Evolutionary conservation across 1,140 invertebrate genomes (phyloP).

Genomic region (Bombus waltoni): DNA sequence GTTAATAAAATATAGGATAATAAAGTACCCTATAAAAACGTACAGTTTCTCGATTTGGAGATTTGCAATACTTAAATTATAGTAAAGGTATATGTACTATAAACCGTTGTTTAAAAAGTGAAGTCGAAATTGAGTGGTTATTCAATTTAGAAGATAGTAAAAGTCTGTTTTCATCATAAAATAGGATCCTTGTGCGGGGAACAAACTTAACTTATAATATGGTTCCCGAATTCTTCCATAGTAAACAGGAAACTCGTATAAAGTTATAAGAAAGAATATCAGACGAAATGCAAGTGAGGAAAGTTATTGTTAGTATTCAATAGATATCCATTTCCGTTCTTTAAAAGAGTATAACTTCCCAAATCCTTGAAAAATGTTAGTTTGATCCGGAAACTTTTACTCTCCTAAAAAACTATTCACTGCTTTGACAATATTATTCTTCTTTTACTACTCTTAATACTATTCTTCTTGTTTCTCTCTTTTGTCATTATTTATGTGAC

Average conservation of each 20-base stretch:
- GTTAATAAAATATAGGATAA: background rate
- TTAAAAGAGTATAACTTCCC: background rate
- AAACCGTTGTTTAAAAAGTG: background rate
- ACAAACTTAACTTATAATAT: conserved; percentile 1
- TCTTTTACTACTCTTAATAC: background rate
- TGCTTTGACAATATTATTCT: background rate
- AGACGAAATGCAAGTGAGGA: background rate
- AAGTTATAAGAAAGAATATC: background rate
- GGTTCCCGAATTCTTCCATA: background rate
- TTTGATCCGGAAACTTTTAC: conserved; percentile 10
- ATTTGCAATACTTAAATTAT: background rate
- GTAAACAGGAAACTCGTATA: conserved; percentile 14
- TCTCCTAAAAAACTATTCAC: background rate
- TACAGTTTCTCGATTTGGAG: background rate
- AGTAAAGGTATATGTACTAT: too few relatives aligned
- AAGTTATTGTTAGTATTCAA: conserved; percentile 35
- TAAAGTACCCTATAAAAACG: background rate
- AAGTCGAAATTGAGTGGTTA: background rate
- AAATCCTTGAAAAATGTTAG: conserved; percentile 1
- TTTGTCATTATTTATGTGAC: background rate
- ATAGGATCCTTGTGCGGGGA: background rate
- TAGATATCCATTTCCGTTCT: conserved; percentile 16
- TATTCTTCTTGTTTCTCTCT: too few relatives aligned
- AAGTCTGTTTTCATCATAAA: background rate
- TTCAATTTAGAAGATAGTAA: background rate